Evolutionary conservation across 2,888 invertebrate species (phyloP), one percentile per base, ranked within the genome.

Genomic region (Saturnia japonica): DNA sequence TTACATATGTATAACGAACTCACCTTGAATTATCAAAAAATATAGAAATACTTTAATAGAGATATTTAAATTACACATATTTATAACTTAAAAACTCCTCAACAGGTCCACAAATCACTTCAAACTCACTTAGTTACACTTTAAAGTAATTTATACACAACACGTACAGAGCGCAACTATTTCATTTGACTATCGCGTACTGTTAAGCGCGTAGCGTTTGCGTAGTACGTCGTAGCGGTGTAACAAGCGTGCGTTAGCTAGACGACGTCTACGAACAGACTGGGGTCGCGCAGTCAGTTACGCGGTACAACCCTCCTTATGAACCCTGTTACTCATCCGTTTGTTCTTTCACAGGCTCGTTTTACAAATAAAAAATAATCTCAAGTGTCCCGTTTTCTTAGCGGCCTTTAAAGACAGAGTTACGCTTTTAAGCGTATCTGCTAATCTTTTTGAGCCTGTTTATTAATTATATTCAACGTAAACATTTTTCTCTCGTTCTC

Each of bases 291-390:
- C 74, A 76, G 71, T 73, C 73, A 40, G 70, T 75, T 73, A 75
- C 76, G 74, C 78, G 76, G 74, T 74, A 70, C 75, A 74, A 74
- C 77, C 74, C 77, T 76, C 73, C 74, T 77, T 80, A 80, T 80
- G 84, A 83, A 82, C 81, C 81, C 76, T 80, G 79, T 82, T 82
- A 82, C 82, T 82, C 82, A 82, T 86, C 82, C 84, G 85, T 85
- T 85, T 85, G 82, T 82, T 84, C 80, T 81, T 81, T 84, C 82
- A 43, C 81, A 82, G 84, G 78, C 76, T 80, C 82, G 79, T 84
- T 85, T 84, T 80, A 82, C 80, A 79, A 78, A 76, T 78, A 70
- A 77, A 76, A 79, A 79, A 81, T 80, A 77, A 75, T 76, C 75
- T 74, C 75, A 74, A 79, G 73, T 76, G 77, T 80, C 75, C 76